phyloP scores from a whole-genome alignment of 2,113 vertebrate species.

The Hipposideros armiger region DNA sequence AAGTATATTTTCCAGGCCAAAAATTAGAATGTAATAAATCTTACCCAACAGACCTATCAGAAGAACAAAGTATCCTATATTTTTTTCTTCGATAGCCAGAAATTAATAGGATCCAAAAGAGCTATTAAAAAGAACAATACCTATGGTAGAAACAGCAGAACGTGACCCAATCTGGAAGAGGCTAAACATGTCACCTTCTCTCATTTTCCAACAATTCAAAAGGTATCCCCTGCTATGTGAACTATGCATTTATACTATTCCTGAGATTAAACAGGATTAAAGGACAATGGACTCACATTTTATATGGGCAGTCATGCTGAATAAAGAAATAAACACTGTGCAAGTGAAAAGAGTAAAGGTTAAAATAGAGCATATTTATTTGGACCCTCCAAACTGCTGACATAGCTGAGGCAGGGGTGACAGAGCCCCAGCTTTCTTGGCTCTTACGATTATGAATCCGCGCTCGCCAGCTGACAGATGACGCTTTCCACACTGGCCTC shows the following conservation, averaged over 20 bases:
- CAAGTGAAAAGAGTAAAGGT: slow-evolving; percentile 14
- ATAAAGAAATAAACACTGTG: not conserved
- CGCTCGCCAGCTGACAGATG: not conserved
- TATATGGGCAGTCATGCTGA: not conserved
- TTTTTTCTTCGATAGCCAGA: not conserved
- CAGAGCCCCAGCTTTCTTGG: not conserved
- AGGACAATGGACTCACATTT: not conserved
- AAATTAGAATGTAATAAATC: slow-evolving; percentile 49
- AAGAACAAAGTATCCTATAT: slow-evolving; percentile 7
- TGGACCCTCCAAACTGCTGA: not conserved
- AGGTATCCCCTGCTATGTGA: too few species aligned
- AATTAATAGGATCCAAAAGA: not conserved
- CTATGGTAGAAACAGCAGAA: not conserved
- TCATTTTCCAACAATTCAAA: not conserved
- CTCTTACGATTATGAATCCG: not conserved
- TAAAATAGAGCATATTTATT: not conserved
- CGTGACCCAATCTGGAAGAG: not conserved
- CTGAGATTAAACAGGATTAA: not conserved
- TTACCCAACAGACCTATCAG: not conserved
- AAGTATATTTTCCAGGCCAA: slow-evolving; percentile 35
- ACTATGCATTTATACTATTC: not conserved
- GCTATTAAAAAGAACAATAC: not conserved
- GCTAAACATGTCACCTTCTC: not conserved
- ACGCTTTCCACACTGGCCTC: not conserved
- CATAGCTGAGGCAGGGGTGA: not conserved